Evolutionary conservation across 2,888 invertebrate species (phyloP).

Genomic region (Pollenia griseotomentosa): DNA sequence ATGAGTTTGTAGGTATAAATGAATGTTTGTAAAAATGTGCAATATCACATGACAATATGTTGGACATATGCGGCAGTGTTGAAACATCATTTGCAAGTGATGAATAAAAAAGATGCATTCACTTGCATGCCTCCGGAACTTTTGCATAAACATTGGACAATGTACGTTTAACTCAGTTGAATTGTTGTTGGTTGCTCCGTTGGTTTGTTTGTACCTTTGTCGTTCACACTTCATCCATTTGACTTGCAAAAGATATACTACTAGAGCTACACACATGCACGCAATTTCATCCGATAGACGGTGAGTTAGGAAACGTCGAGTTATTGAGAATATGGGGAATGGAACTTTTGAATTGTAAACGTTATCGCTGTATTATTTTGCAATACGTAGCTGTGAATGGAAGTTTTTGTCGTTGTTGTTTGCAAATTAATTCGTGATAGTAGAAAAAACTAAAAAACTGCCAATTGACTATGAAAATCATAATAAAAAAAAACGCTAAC

Average conservation of each 20-base stretch:
- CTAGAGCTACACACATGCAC: conserved; percentile 19
- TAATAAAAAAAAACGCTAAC: not conserved
- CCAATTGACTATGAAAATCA: conserved; percentile 36
- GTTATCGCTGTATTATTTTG: conserved; percentile 13
- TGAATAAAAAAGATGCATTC: conserved; percentile 64
- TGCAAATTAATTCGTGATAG: conserved; percentile 53
- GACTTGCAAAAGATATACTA: conserved; percentile 22
- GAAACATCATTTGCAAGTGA: conserved; percentile 59
- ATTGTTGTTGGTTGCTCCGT: conserved; percentile 35
- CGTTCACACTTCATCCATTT: conserved; percentile 58
- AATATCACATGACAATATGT: conserved; percentile 46
- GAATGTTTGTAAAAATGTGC: conserved; percentile 4
- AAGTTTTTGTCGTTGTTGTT: conserved; percentile 22
- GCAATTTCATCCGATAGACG: conserved; percentile 12
- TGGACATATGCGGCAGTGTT: conserved; percentile 48
- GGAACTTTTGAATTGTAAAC: conserved; percentile 19
- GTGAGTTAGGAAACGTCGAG: conserved; percentile 16
- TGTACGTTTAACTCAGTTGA: conserved; percentile 26
- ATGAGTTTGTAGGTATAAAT: not conserved
- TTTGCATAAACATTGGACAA: conserved; percentile 43
- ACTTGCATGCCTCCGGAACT: conserved; percentile 57
- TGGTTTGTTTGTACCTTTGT: conserved; percentile 33
- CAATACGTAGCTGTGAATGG: not conserved
- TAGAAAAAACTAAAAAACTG: conserved; percentile 16
- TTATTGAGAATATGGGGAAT: conserved; percentile 29